Conservation (phyloP, 2,113 vertebrate species). For the Neodon shergylaensis region DNA sequence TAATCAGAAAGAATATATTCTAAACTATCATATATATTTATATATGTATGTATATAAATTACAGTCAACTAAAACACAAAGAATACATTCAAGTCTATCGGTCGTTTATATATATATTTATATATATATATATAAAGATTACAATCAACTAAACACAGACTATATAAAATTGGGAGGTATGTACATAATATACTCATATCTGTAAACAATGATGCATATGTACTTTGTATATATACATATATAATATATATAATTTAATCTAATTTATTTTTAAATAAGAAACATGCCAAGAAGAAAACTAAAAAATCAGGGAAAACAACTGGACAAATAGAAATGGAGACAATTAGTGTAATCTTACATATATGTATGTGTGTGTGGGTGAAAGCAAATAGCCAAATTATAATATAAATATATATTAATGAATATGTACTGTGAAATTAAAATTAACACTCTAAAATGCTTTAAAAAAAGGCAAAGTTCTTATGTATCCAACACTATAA, state of each 20-base stretch:
- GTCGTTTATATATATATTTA: no score
- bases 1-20: neutral
- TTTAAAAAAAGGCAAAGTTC: neutral
- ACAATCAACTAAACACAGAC: neutral
- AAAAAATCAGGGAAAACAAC: neutral
- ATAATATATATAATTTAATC: neutral
- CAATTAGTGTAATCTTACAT: neutral
- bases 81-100: neutral
- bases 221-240: neutral
- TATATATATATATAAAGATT: neutral
- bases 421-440: neutral
- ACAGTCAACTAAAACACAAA: no score
- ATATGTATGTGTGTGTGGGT: neutral
- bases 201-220: neutral
- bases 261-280: neutral
- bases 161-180: neutral
- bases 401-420: neutral
- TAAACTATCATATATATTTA: no score
- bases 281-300: neutral
- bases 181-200: neutral
- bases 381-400: conserved; percentile 6
- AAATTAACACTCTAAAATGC: neutral
- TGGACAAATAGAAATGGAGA: neutral
- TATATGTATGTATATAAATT: no score
- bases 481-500: neutral